phyloP scores from a whole-genome alignment of 2,113 vertebrate species.

The Struthidea cinerea region DNA sequence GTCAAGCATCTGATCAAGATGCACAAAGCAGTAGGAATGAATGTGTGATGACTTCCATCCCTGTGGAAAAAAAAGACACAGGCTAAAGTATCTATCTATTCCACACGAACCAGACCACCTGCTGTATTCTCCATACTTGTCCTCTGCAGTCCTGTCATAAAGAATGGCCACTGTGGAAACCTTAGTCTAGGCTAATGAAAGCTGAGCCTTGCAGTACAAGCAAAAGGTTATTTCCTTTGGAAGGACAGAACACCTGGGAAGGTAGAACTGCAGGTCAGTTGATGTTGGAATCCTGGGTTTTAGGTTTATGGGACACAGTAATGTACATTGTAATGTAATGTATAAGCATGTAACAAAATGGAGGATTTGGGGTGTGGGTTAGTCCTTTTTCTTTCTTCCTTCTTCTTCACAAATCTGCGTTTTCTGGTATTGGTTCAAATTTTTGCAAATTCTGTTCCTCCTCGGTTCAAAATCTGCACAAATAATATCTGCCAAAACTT shows the following conservation, averaged over 20 bases:
- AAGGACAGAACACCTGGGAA: background rate
- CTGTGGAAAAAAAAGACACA: background rate
- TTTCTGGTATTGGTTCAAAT: no score
- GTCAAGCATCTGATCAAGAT: background rate
- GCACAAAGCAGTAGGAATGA: background rate
- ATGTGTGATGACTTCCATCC: background rate
- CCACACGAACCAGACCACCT: background rate
- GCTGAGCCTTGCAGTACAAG: background rate
- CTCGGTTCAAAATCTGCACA: background rate
- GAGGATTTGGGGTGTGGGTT: no score
- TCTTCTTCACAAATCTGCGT: no score
- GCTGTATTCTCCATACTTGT: background rate
- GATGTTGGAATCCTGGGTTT: no score
- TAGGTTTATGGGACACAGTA: no score
- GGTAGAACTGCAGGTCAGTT: background rate
- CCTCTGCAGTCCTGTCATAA: background rate
- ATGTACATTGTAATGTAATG: no score
- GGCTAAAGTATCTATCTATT: background rate
- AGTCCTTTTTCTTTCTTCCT: no score
- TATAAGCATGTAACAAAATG: no score
- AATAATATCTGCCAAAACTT: background rate
- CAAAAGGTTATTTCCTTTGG: background rate
- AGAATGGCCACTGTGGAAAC: background rate
- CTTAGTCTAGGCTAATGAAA: background rate
- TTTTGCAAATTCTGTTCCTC: background rate